Evolutionary conservation across 2,797 vertebrate genomes (phyloP).

Genomic region (Pantherophis alleghaniensis): DNA sequence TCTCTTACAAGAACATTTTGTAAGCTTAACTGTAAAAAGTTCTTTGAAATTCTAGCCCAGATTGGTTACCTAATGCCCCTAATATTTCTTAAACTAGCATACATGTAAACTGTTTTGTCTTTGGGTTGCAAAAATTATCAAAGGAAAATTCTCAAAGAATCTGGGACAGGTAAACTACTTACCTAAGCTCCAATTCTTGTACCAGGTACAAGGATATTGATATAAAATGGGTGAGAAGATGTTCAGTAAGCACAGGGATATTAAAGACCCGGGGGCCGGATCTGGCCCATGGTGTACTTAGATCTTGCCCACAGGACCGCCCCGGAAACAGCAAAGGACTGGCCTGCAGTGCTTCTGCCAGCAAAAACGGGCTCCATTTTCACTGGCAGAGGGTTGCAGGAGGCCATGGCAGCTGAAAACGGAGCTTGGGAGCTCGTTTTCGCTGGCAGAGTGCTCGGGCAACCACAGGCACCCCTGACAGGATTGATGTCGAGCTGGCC

Average conservation of each 20-base stretch:
- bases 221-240: neutral
- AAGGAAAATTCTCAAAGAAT: neutral
- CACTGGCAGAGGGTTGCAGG: no score
- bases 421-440: no score
- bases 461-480: no score
- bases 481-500: no score
- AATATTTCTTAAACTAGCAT: neutral
- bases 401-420: no score
- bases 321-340: no score
- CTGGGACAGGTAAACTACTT: neutral
- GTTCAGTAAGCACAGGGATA: neutral
- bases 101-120: neutral
- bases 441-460: no score
- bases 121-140: neutral
- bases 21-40: conserved; percentile 5
- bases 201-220: neutral
- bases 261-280: no score
- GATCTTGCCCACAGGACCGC: no score
- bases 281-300: no score
- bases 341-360: no score
- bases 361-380: no score
- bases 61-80: neutral
- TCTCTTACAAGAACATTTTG: conserved; percentile 26
- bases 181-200: neutral
- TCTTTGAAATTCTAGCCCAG: conserved; percentile 10